Evolutionary conservation across 1,140 invertebrate species (phyloP).

Genomic region (Ostrea edulis): DNA sequence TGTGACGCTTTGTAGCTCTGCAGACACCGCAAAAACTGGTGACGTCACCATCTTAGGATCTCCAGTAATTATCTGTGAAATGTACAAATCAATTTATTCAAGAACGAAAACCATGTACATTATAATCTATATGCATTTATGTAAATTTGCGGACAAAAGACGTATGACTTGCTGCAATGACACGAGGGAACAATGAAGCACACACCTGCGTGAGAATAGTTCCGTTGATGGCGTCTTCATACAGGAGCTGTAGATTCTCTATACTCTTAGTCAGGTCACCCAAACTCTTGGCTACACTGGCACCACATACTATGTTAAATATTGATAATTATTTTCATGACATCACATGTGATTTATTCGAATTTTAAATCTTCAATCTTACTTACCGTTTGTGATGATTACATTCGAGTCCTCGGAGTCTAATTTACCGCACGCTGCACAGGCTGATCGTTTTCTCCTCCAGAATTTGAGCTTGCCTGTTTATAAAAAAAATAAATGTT

Average conservation of each 20-base stretch:
- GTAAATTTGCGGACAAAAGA: too few relatives aligned
- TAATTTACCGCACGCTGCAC: neutral
- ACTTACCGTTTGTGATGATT: neutral
- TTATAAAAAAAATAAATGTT: too few relatives aligned
- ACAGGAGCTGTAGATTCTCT: neutral
- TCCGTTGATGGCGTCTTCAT: neutral
- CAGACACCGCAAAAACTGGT: neutral
- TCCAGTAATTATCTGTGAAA: neutral
- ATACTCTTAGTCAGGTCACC: neutral
- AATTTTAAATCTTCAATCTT: neutral
- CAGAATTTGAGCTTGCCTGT: neutral
- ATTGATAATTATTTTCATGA: too few relatives aligned
- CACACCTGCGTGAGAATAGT: neutral
- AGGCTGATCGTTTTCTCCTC: conserved; percentile 5
- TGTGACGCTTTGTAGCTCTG: neutral
- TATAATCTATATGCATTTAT: too few relatives aligned
- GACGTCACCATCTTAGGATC: neutral
- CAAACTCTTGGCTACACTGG: neutral
- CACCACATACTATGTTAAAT: neutral
- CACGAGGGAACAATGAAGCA: neutral
- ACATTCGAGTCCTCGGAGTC: neutral
- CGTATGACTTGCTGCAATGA: neutral
- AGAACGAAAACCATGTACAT: neutral
- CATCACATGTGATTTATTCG: too few relatives aligned
- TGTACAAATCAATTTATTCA: neutral